These are phyloP conservation scores for Melipona bicolor DNA, from an alignment of 2,888 invertebrate genomes.

Conservation along the genomic window DNA sequence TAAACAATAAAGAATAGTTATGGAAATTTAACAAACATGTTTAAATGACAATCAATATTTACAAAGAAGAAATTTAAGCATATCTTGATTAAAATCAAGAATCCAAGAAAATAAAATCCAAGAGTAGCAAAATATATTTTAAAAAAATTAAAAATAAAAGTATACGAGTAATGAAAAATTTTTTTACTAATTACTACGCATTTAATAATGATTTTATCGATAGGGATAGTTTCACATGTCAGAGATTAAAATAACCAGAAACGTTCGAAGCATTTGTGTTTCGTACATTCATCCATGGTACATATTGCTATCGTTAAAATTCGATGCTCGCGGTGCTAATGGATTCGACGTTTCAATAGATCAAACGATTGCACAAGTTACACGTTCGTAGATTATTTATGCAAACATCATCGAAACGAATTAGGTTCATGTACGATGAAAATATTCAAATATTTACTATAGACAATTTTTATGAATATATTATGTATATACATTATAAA, in stretches of 20 bases:
- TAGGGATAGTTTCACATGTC: background rate
- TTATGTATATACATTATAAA: background rate
- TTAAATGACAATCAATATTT: background rate
- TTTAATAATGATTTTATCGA: background rate
- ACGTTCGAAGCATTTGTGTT: constrained; percentile 7
- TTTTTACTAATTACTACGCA: background rate
- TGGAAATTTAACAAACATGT: no score
- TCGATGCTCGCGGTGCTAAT: constrained; percentile 22
- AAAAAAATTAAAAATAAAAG: background rate
- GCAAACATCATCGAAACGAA: constrained; percentile 1
- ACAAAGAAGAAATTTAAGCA: no score
- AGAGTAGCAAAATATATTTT: no score
- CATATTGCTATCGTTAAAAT: constrained; percentile 10
- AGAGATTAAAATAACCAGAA: constrained; percentile 21
- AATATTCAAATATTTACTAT: background rate
- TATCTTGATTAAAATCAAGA: no score
- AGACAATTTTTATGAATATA: background rate
- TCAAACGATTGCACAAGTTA: constrained; percentile 27
- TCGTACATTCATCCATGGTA: background rate
- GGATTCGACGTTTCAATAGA: constrained; percentile 12
- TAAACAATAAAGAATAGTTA: no score
- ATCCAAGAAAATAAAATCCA: no score
- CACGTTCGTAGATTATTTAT: constrained; percentile 32
- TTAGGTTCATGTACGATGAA: background rate
- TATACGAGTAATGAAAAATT: background rate